phyloP scores from a whole-genome alignment of 2,113 vertebrate species.

The Nycticryphes semicollaris region DNA sequence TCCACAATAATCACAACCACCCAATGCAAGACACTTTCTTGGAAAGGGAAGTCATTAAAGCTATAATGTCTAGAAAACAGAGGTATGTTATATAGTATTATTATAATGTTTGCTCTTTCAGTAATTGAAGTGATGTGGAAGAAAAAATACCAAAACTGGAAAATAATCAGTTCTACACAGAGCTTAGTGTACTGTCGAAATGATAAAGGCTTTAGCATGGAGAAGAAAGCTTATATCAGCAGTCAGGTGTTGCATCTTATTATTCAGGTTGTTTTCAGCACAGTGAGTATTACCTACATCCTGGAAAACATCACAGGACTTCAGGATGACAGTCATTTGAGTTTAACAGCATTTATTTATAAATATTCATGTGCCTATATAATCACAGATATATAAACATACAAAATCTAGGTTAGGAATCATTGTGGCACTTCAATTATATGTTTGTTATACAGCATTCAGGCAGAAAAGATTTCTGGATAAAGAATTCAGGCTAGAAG shows the following conservation, averaged over 20 bases:
- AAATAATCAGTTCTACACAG: neutral
- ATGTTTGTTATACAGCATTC: neutral
- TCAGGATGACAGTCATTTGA: neutral
- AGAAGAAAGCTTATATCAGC: neutral
- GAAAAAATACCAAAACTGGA: neutral
- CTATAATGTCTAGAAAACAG: neutral
- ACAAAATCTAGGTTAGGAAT: neutral
- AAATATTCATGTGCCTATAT: neutral
- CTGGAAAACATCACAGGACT: neutral
- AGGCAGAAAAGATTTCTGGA: neutral
- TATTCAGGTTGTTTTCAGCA: neutral
- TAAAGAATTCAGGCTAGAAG: neutral
- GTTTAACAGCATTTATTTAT: neutral
- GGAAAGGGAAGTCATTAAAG: neutral
- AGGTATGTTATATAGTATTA: neutral
- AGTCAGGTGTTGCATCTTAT: neutral
- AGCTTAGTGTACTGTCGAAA: neutral
- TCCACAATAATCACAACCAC: neutral
- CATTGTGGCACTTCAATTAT: neutral
- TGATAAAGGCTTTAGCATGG: neutral
- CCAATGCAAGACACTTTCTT: neutral
- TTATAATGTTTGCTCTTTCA: neutral
- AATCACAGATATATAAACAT: neutral
- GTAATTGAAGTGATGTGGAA: neutral
- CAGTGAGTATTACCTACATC: neutral